These are phyloP conservation scores for Copidosoma aretas DNA, from an alignment of 2,888 invertebrate genomes.

Conservation along the genomic window DNA sequence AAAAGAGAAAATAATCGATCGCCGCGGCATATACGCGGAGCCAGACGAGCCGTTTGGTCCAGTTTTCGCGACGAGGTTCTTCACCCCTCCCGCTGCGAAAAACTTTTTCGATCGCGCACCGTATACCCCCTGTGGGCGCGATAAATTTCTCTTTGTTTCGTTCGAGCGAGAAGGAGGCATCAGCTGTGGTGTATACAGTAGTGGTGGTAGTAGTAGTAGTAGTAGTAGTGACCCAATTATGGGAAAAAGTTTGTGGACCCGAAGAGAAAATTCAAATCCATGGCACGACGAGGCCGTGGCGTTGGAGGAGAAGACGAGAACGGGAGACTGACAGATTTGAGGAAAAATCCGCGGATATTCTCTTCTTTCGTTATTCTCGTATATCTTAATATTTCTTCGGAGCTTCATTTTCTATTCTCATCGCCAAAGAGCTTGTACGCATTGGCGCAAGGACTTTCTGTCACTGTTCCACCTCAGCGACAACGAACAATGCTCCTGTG, in stretches of 20 bases:
- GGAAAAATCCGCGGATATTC: conserved; percentile 14
- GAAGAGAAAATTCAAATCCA: conserved; percentile 33
- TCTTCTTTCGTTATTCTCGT: too few species aligned
- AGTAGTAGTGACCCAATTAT: conserved; percentile 28
- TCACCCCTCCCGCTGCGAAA: neutral
- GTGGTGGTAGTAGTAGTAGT: too few species aligned
- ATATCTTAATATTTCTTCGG: too few species aligned
- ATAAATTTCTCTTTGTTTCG: conserved; percentile 29
- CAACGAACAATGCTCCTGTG: too few species aligned
- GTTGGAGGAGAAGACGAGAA: neutral
- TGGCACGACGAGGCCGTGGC: neutral
- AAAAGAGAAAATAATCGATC: conserved; percentile 14
- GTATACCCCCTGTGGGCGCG: conserved; percentile 4
- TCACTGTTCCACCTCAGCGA: too few species aligned
- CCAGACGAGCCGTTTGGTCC: conserved; percentile 9
- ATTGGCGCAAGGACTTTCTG: too few species aligned
- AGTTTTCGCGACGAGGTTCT: conserved; percentile 10
- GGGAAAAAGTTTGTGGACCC: conserved; percentile 28
- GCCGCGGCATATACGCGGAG: neutral
- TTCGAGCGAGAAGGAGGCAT: neutral
- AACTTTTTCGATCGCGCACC: conserved; percentile 36
- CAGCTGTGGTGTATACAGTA: too few species aligned
- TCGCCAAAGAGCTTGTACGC: too few species aligned
- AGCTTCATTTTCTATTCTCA: too few species aligned
- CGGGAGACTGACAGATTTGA: neutral